Percentiles rank a stretch among this genome's conserved stretches.
Conservation (phyloP, 2,113 vertebrate genomes). For the Corythornis cristatus region DNA sequence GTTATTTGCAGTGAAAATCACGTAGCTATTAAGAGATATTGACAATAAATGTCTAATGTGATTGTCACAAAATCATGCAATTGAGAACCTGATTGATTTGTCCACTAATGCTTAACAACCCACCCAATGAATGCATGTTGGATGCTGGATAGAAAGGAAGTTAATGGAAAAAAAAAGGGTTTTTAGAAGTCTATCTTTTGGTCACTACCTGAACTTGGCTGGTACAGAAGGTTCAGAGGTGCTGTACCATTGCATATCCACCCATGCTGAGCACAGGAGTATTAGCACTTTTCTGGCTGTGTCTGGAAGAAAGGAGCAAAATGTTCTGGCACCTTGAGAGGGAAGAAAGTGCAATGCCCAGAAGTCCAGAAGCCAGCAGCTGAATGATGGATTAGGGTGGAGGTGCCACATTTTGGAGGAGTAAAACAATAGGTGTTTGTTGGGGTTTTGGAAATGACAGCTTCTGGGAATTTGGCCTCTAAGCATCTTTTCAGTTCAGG, state of each 20-base stretch:
- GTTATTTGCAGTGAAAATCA: not conserved
- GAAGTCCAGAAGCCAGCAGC: not conserved
- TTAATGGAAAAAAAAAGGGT: not conserved
- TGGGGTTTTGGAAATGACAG: not conserved
- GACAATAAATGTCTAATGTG: not conserved
- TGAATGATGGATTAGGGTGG: not conserved
- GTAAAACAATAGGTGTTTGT: not conserved
- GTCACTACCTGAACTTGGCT: not conserved
- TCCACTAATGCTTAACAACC: not conserved
- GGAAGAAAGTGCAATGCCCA: not conserved
- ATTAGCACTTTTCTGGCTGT: not conserved
- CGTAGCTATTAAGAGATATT: not conserved
- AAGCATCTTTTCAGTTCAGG: not conserved
- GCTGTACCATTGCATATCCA: rapidly evolving
- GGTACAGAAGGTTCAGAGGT: not conserved
- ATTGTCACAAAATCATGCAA: not conserved
- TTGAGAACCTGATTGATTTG: not conserved
- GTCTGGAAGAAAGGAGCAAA: not conserved
- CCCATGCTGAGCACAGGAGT: rapidly evolving
- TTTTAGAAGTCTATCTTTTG: not conserved
- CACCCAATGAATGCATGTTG: not conserved
- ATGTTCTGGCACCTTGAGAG: not conserved
- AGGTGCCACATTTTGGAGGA: not conserved
- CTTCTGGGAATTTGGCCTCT: not conserved
- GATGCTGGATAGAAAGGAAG: not conserved